A percentile compares a stretch with the other conserved stretches of the same genome.
Conservation (phyloP, 2,113 vertebrate species). For the Serinus canaria region DNA sequence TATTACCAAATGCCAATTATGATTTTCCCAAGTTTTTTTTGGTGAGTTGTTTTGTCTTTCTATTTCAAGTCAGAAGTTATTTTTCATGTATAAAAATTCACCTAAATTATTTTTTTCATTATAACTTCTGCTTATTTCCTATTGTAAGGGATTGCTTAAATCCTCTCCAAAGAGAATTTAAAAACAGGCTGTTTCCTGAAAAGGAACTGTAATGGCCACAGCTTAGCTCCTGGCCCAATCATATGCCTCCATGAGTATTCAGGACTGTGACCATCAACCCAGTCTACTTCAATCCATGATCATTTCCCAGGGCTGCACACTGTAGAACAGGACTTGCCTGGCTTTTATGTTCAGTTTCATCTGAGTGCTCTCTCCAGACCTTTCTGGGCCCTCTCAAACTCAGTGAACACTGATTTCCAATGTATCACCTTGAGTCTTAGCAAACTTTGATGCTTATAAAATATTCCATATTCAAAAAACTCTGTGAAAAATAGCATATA, state of each 20-base stretch:
- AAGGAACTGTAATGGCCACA: not conserved
- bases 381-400: not conserved
- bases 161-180: not conserved
- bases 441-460: not conserved
- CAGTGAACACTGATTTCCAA: not conserved
- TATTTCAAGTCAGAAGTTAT: not conserved
- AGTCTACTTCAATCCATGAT: rapidly evolving
- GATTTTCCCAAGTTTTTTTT: not conserved
- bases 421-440: not conserved
- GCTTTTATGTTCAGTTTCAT: not conserved
- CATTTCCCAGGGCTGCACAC: not conserved
- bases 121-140: not conserved
- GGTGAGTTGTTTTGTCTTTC: not conserved
- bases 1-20: not conserved
- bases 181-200: not conserved
- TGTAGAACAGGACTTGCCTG: not conserved
- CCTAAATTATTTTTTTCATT: not conserved
- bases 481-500: not conserved
- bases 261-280: not conserved
- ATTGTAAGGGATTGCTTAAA: not conserved
- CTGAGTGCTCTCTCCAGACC: not conserved
- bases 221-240: not conserved
- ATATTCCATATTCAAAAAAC: not conserved
- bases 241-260: not conserved
- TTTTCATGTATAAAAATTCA: not conserved